Base-by-base conservation (phyloP, 2,888 invertebrate genomes). In the Theodoxus fluviatilis region DNA sequence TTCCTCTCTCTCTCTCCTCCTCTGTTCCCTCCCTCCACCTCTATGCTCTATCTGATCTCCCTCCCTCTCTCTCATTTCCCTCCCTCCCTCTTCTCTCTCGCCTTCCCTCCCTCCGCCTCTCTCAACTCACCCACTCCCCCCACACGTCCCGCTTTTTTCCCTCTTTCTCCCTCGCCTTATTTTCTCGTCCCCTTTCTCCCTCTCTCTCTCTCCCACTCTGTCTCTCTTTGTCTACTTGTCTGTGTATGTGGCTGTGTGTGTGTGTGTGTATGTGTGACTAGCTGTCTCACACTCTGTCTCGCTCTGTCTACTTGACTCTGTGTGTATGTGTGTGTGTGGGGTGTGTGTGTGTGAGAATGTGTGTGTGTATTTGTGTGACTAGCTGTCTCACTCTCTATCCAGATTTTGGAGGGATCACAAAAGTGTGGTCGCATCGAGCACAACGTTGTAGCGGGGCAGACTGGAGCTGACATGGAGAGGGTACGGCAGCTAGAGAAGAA, bases 361-460 rank as follows among this genome's bases (percentile, higher is more conserved):
- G 9, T 55, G 9, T 18, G 18, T 55, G 15, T 18, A 55, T 18
- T 7, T 59, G 7, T 0, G 31, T 1, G 63, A 37, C 63, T 63
- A 35, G 15, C 3, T 18, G 2, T 1, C 7, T 63, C 9, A 35
- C 7, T 47, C 9, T 9, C 43, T 43, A 43, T 43, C n/a, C 61
- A 73, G 74, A 72, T 74, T 33, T 72, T 85, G 72, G 74, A 79
- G 61, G 84, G 84, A 0, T 82, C 84, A 0, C 82, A 83, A 59
- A 80, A 81, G 63, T 83, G 83, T 75, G 85, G 85, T 0, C 76
- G 84, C 22, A 83, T 85, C 28, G 83, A 85, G 15, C 85, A 85
- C 69, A 59, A 76, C 4, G 74, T 81, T 69, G 79, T 83, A 4
- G 83, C 78, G n/a, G 83, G 83, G 31, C 84, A 85, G 73, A 80